Base-by-base conservation (phyloP, 35 echinoderm and acorn worm species). In the Lytechinus pictus region DNA sequence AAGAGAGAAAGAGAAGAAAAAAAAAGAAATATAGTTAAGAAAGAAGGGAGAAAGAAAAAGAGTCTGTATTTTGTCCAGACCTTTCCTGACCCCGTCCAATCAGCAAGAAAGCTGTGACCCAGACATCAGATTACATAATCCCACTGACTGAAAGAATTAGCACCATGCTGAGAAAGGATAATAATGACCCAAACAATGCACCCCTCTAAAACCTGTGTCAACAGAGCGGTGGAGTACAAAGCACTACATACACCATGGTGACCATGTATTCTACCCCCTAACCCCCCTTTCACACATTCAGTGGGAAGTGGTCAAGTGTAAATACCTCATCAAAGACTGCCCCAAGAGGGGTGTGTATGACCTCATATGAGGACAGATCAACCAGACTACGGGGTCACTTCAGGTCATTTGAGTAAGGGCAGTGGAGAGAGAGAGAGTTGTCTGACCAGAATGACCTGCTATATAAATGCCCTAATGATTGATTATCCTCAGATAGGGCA, bases 81-180 rank as follows among this genome's bases (percentile, higher is more conserved):
- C 16, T 24, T 16, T 79, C 66, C 66, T 79, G 21, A 0, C 8
- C 66, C 66, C 19, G 3, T 19, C n/a, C 66, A 79, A 24, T 79
- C 19, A 79, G 21, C 66, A 79, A n/a, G 14, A 71, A 13, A 7
- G 9, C 56, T 13, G 9, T 11, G 56, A 58, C 56, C 19, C 0
- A 79, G 66, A 79, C 66, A 79, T 79, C 19, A 79, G 66, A 79
- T n/a, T 79, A 79, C 66, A 79, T 79, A 79, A 79, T 79, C 66
- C 33, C 19, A 79, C 66, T 24, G 66, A n/a, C 66, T 24, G 19
- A 79, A 8, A 71, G 61, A 44, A 44, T 44, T 44, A 44, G 33
- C 33, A 44, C 33, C 33, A 44, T 44, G 33, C 33, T 44, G 33
- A 44, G 33, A 44, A 44, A 21, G 61, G 61, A 79, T 79, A 71